A percentile compares a stretch with the other conserved stretches of the same genome.
Evolutionary conservation across 2,888 invertebrate species (phyloP).

Genomic region (Mallateleia sp.): DNA sequence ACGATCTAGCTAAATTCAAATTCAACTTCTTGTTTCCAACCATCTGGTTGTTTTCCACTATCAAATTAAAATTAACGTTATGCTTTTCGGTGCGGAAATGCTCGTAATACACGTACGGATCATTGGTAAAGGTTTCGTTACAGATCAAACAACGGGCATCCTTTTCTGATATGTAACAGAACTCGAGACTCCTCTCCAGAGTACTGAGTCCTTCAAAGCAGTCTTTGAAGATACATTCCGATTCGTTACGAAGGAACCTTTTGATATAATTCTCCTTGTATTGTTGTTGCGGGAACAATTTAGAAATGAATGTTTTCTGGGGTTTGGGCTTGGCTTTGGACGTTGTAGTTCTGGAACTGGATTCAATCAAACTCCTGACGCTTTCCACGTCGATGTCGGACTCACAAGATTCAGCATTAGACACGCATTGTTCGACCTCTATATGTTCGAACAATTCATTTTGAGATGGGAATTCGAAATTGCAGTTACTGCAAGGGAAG

Average conservation of each 20-base stretch:
- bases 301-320: neutral
- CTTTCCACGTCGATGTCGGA: slow-evolving; percentile 50
- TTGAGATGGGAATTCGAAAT: slow-evolving; percentile 34
- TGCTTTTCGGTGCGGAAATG: slow-evolving; percentile 82
- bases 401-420: slow-evolving; percentile 22
- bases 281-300: slow-evolving; percentile 44
- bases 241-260: slow-evolving; percentile 60
- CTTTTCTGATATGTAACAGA: slow-evolving; percentile 68
- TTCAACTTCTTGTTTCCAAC: slow-evolving; percentile 75
- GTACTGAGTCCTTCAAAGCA: slow-evolving; percentile 57
- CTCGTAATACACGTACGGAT: slow-evolving; percentile 78
- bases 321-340: neutral
- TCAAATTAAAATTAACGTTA: slow-evolving; percentile 74
- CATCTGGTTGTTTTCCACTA: slow-evolving; percentile 69
- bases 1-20: slow-evolving; percentile 44
- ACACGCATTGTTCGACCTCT: slow-evolving; percentile 32
- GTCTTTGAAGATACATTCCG: slow-evolving; percentile 69
- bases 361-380: slow-evolving; percentile 29
- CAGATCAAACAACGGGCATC: slow-evolving; percentile 82
- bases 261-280: slow-evolving; percentile 42
- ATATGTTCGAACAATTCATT: slow-evolving; percentile 41
- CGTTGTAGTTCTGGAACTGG: too few relatives aligned
- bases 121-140: slow-evolving; percentile 72
- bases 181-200: slow-evolving; percentile 70
- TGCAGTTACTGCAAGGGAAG: slow-evolving; percentile 34